Conservation (phyloP, 2,113 vertebrate genomes). For the Sturnira hondurensis region DNA sequence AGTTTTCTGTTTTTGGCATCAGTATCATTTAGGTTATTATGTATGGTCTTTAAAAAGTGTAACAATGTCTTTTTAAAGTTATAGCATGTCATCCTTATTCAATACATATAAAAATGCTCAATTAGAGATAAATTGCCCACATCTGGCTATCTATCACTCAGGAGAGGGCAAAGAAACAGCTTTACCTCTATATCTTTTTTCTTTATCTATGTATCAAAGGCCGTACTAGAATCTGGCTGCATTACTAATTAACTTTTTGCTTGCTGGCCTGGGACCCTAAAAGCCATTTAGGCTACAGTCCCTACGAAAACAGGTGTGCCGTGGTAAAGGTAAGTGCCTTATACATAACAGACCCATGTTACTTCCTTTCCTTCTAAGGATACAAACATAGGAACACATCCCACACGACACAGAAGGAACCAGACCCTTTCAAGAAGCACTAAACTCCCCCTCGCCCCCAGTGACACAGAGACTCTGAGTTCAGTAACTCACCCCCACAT, state of each 20-base stretch:
- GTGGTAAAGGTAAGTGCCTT: no score
- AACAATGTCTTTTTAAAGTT: background rate
- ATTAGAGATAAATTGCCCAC: background rate
- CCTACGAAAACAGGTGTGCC: background rate
- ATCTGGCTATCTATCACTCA: rapidly evolving
- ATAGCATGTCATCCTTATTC: background rate
- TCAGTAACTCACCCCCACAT: constrained; percentile 93
- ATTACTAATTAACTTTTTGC: background rate
- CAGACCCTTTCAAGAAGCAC: background rate
- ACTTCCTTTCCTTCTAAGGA: background rate
- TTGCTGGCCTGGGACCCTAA: background rate
- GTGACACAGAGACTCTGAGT: rapidly evolving
- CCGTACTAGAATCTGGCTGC: background rate
- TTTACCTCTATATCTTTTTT: rapidly evolving
- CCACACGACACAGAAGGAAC: background rate
- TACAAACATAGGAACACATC: background rate
- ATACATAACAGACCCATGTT: background rate
- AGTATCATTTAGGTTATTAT: background rate
- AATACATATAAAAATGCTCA: background rate
- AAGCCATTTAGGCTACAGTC: background rate
- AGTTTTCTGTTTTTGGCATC: background rate
- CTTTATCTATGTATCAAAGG: background rate
- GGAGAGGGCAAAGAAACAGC: background rate
- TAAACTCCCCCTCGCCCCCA: rapidly evolving
- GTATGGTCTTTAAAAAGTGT: background rate